Conservation (phyloP, 1,140 invertebrate genomes). For the Chymomyza costata region DNA sequence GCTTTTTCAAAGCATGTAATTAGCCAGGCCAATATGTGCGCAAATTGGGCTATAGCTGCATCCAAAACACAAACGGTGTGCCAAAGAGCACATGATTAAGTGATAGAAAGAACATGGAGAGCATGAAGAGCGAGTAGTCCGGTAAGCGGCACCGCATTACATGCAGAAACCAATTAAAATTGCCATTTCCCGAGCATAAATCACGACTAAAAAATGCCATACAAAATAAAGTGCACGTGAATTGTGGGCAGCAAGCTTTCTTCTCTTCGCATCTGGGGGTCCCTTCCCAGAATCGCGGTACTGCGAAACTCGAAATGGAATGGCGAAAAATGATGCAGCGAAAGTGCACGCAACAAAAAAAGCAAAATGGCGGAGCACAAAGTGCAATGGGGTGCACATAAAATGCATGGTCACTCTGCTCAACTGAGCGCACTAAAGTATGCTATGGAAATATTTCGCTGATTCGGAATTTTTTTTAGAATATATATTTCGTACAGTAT, state of each 20-base stretch:
- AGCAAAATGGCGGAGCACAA: slow-evolving; percentile 25
- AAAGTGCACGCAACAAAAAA: slow-evolving; percentile 4
- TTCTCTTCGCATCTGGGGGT: too few relatives aligned
- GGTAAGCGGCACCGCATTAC: neutral
- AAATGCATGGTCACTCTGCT: slow-evolving; percentile 6
- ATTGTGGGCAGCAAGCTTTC: slow-evolving; percentile 19
- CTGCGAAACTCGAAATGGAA: slow-evolving; percentile 15
- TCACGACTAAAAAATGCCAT: slow-evolving; percentile 45
- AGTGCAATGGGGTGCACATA: slow-evolving; percentile 16
- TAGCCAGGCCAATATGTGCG: slow-evolving; percentile 30
- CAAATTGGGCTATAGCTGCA: too few relatives aligned
- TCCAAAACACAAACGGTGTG: too few relatives aligned
- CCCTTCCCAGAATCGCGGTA: too few relatives aligned
- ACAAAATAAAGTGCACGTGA: slow-evolving; percentile 37
- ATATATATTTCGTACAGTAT: too few relatives aligned
- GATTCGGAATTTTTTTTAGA: too few relatives aligned
- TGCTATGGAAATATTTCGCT: slow-evolving; percentile 47
- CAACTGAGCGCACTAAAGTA: slow-evolving; percentile 29
- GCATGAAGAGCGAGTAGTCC: neutral
- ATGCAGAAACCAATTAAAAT: slow-evolving; percentile 54
- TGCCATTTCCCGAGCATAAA: slow-evolving; percentile 55
- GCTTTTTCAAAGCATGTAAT: slow-evolving; percentile 53
- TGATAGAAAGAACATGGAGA: slow-evolving; percentile 13
- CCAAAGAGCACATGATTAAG: slow-evolving; percentile 9
- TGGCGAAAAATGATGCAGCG: slow-evolving; percentile 24